Conservation (phyloP, 1,140 invertebrate genomes). For the Acarapis woodi region DNA sequence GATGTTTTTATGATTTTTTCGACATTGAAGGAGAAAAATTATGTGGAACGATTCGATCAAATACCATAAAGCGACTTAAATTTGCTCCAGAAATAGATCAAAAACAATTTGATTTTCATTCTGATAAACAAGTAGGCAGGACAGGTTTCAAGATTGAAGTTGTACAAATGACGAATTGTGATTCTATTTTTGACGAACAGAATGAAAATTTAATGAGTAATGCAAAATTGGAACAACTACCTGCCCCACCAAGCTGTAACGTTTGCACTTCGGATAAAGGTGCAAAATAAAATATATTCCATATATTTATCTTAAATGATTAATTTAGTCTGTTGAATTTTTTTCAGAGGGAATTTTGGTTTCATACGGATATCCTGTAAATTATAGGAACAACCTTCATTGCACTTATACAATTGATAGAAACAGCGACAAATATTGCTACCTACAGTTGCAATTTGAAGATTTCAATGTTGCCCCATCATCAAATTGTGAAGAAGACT, state of each 20-base stretch:
- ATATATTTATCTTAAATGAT: no score
- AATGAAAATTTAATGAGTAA: no score
- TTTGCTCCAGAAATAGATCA: constrained; percentile 10
- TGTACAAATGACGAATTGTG: constrained; percentile 12
- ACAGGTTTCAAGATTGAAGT: constrained; percentile 13
- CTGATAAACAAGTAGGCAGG: constrained; percentile 11
- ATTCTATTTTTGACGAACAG: no score
- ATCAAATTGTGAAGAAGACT: constrained; percentile 13
- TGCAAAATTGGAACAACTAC: background rate
- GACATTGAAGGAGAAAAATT: constrained; percentile 14
- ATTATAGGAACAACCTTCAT: constrained; percentile 9
- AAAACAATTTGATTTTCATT: constrained; percentile 12
- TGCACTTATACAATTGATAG: constrained; percentile 10
- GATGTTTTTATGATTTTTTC: constrained; percentile 14
- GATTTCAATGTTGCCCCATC: constrained; percentile 13
- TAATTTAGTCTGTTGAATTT: no score
- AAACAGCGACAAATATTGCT: constrained; percentile 11
- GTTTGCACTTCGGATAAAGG: constrained; percentile 1
- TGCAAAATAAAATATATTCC: no score
- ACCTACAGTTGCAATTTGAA: constrained; percentile 12
- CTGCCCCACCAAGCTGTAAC: constrained; percentile 3
- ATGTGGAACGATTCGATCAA: constrained; percentile 11
- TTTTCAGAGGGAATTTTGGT: constrained; percentile 2
- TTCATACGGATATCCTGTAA: constrained; percentile 7
- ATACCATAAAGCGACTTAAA: constrained; percentile 10